These are phyloP conservation scores for Prolemur simus DNA, from an alignment of 2,113 vertebrate genomes.

Conservation along the genomic window DNA sequence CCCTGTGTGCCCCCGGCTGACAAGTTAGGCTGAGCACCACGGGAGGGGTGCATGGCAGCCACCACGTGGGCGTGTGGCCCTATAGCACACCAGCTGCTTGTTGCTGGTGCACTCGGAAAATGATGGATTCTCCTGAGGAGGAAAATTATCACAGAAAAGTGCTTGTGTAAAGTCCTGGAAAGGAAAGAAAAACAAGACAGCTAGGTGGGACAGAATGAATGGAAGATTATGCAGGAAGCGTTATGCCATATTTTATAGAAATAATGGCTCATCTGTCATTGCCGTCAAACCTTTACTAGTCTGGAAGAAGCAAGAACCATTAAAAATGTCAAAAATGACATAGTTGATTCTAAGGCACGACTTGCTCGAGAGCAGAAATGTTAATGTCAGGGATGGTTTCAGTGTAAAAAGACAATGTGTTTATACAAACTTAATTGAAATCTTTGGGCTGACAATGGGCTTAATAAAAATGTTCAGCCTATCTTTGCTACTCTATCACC, in stretches of 20 bases:
- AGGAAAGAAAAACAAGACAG: conserved; percentile 60
- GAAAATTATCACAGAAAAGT: neutral
- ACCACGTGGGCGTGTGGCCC: neutral
- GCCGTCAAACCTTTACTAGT: neutral
- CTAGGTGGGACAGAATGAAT: neutral
- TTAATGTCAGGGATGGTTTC: neutral
- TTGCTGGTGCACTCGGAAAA: neutral
- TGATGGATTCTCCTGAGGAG: conserved; percentile 39
- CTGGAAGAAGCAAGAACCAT: neutral
- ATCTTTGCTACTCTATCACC: neutral
- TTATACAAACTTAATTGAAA: conserved; percentile 35
- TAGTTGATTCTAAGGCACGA: neutral
- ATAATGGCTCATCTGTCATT: neutral
- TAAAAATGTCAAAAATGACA: neutral
- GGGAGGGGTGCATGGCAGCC: neutral
- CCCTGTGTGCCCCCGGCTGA: neutral
- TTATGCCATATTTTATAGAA: neutral
- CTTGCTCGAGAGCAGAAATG: neutral
- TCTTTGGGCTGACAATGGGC: conserved; percentile 5
- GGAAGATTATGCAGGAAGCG: conserved; percentile 20
- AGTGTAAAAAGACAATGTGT: conserved; percentile 3
- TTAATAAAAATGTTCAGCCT: conserved; percentile 26
- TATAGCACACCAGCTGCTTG: neutral
- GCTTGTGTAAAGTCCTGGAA: neutral
- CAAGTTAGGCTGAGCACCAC: accelerated